Evolutionary conservation across 2,113 vertebrate species (phyloP), one percentile per base, ranked within the genome.

Genomic region (Melospiza melodia): DNA sequence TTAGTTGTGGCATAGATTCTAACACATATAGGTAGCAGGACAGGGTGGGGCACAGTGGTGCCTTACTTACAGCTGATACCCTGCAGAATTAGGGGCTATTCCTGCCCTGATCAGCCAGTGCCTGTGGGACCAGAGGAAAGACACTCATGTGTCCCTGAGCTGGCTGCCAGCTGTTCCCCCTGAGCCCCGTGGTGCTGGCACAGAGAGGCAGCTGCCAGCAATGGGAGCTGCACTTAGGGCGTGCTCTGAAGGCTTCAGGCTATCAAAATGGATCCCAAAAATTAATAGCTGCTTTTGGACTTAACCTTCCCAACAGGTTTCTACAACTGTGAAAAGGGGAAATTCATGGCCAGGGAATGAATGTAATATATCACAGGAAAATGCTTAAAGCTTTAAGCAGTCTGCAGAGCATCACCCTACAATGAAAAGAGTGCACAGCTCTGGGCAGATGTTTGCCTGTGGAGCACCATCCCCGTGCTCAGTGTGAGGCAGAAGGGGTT

Each of bases 181-280:
- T 52, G 59, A 84, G 33, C 13, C 2, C 17, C 1, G 0, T 0
- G 0, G 15, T 33, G 33, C 51, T 9, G 5, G 33, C 65, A 71
- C 28, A 48, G 68, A 66, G 19, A 68, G 37, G 22, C 20, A 66
- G 59, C n/a, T 80, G 24, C 48, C 10, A 8, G 75, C 87, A 31
- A 21, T 12, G 28, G 9, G 15, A 76, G 73, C 58, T 69, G 67
- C 51, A 54, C 14, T 3, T 13, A 14, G 3, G 3, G 3, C 21
- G 11, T 35, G 23, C 43, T 63, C 75, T 52, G 30, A 77, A 89
- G 44, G 9, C 33, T 81, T 84, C 24, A 15, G 28, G 46, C 15
- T n/a, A 19, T 49, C 52, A 59, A 71, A 89, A 89, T 3, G 3
- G 15, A 51, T 75, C 27, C 30, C n/a, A 5, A 39, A 72, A 75